Evolutionary conservation across 1,140 invertebrate genomes (phyloP), one percentile per base, ranked within the genome.

Genomic region (Caerostris darwini): DNA sequence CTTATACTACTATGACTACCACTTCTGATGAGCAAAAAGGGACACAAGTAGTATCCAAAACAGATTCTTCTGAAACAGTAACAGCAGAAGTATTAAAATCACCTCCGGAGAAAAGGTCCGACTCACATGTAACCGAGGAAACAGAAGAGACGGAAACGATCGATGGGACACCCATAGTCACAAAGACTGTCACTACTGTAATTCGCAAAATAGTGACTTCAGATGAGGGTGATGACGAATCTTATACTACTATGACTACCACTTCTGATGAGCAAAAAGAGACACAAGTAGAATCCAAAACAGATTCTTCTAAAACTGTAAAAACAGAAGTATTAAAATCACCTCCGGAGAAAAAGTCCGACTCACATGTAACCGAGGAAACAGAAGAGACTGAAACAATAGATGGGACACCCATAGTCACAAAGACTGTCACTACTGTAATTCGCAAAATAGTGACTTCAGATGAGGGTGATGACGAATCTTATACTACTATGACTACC

Each of bases 131-230:
- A 34, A 34, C 34, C 34, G 34, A 34, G 2, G 34, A 34, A 19
- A 19, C 14, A 3, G 56, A 58, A 10, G 82, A 56, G 7, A 57
- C 82, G n/a, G 14, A 77, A 34, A 34, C 19, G 50, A 77, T 34
- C 8, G 69, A 77, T 10, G 71, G 71, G 5, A 7, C 3, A 5
- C 34, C 71, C 3, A 50, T 50, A 53, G 12, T 77, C 34, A 53
- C 17, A 57, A 85, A 56, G 57, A 85, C 82, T 8, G 14, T 85
- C 14, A 83, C 82, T 17, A 85, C 82, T 58, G 82, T 85, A 5
- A 85, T 54, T 8, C 54, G 71, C 12, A 77, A 77, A 77, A 77
- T 77, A 77, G 10, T 77, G 5, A 53, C 71, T 77, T 10, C 71
- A 77, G 71, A 77, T 34, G 71, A 77, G 2, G 34, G 34, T 34